phyloP scores from a whole-genome alignment of 2,888 invertebrate genomes.

The Oxyscelio sp. region DNA sequence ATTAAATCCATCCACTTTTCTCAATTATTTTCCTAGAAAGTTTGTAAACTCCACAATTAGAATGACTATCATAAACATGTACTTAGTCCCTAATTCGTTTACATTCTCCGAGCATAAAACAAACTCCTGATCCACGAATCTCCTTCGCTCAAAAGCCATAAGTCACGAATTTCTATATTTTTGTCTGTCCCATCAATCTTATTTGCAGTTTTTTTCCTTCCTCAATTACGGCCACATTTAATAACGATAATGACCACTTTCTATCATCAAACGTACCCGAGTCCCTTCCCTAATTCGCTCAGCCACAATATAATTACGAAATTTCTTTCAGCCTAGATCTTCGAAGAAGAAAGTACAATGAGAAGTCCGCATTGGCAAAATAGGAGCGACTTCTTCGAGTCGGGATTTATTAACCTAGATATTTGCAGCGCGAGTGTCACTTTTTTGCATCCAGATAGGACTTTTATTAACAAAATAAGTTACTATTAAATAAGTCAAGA shows the following conservation, averaged over 20 bases:
- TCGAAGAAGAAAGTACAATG: slow-evolving; percentile 17
- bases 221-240: slow-evolving; percentile 61
- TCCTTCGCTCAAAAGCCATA: slow-evolving; percentile 11
- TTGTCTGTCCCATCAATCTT: slow-evolving; percentile 35
- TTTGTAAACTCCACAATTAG: too few species aligned
- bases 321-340: slow-evolving; percentile 9
- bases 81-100: too few species aligned
- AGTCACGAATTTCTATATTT: slow-evolving; percentile 55
- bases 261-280: slow-evolving; percentile 37
- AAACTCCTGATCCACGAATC: too few species aligned
- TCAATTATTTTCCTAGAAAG: too few species aligned
- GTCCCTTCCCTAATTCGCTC: slow-evolving; percentile 13
- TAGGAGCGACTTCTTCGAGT: neutral
- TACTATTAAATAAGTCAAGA: slow-evolving; percentile 82
- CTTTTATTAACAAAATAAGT: neutral
- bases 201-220: slow-evolving; percentile 46
- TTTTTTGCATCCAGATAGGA: too few species aligned
- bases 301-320: slow-evolving; percentile 25
- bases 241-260: slow-evolving; percentile 63
- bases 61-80: too few species aligned
- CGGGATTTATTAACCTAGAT: too few species aligned
- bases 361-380: neutral
- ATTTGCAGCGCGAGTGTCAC: too few species aligned
- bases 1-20: too few species aligned
- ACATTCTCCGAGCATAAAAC: too few species aligned